Conservation (phyloP, 2,888 invertebrate species). For the Ernsta delagoae region DNA sequence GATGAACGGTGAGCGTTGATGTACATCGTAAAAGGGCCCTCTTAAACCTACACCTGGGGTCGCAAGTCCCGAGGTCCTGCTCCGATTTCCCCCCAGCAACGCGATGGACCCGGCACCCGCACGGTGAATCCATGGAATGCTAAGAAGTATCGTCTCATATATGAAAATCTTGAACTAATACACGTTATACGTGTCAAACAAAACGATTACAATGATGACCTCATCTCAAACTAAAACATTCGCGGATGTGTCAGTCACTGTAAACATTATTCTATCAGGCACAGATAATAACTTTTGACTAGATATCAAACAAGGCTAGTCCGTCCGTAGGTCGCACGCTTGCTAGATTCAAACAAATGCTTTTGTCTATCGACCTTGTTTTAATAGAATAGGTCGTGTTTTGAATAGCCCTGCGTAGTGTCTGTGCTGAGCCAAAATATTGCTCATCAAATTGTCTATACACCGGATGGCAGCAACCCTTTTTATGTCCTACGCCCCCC, state of each 20-base stretch:
- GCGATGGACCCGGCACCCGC: too few species aligned
- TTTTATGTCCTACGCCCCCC: too few species aligned
- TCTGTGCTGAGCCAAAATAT: constrained; percentile 20
- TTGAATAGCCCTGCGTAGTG: constrained; percentile 46
- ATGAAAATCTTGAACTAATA: too few species aligned
- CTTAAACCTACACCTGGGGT: too few species aligned
- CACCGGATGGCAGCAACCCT: background rate
- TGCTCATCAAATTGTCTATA: background rate
- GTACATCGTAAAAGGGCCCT: too few species aligned
- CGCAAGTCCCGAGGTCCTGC: too few species aligned
- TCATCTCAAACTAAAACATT: background rate
- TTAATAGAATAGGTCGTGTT: constrained; percentile 48
- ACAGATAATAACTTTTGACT: constrained; percentile 46
- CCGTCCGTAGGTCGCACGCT: constrained; percentile 44
- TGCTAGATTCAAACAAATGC: constrained; percentile 51
- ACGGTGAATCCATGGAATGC: too few species aligned
- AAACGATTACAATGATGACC: background rate
- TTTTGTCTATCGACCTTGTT: constrained; percentile 48
- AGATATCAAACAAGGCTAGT: constrained; percentile 38
- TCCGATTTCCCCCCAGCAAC: too few species aligned
- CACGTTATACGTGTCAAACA: too few species aligned
- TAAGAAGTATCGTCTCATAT: too few species aligned
- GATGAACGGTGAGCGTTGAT: too few species aligned
- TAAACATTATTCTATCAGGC: constrained; percentile 42
- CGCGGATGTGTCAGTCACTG: constrained; percentile 40